Percentiles rank a stretch among this genome's conserved stretches.
Evolutionary conservation across 2,888 invertebrate genomes (phyloP).

Genomic region (Philonicus albiceps): DNA sequence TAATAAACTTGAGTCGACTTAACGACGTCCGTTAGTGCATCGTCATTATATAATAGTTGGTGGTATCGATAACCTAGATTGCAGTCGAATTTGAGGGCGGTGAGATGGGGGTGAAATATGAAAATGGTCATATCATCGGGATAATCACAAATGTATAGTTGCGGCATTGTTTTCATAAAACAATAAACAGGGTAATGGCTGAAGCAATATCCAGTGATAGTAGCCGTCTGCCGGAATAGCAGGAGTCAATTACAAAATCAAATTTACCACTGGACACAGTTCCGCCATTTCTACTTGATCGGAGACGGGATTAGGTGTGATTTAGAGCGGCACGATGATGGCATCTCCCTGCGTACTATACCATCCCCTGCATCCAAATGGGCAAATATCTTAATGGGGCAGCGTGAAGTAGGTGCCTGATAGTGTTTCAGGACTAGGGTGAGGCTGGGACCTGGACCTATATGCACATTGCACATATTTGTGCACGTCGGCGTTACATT

Average conservation of each 20-base stretch:
- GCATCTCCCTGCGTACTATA: background rate
- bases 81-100: background rate
- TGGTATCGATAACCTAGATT: background rate
- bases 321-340: background rate
- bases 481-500: background rate
- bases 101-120: background rate
- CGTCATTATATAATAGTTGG: background rate
- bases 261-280: constrained; percentile 27
- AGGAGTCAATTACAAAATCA: constrained; percentile 34
- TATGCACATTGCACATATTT: background rate
- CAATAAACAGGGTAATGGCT: constrained; percentile 12
- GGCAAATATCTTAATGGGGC: constrained; percentile 7
- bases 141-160: constrained; percentile 6
- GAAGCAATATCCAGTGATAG: background rate
- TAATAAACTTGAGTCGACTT: background rate
- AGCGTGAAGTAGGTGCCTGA: background rate
- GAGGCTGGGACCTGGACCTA: background rate
- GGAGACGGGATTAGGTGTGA: constrained; percentile 13
- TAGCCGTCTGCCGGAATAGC: background rate
- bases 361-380: background rate
- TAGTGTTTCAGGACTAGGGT: background rate
- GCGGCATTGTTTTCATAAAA: constrained; percentile 10
- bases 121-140: background rate
- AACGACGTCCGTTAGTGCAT: background rate
- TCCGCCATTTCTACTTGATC: constrained; percentile 29